Evolutionary conservation across 1,140 invertebrate genomes (phyloP).

Genomic region (Archivesica marissinica): DNA sequence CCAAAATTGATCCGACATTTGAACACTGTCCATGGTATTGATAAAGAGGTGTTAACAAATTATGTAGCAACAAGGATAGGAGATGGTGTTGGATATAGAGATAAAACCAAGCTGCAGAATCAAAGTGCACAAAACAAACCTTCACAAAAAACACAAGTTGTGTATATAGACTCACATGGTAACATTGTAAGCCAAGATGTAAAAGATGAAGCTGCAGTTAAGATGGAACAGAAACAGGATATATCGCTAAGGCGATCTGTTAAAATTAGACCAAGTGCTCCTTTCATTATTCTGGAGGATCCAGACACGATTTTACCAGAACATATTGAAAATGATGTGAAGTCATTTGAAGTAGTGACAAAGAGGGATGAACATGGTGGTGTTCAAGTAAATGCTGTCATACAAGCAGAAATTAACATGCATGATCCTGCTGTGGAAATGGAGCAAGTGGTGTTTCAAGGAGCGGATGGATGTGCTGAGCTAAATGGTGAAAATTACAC

Average conservation of each 20-base stretch:
- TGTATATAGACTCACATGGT: constrained; percentile 43
- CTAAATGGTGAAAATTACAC: constrained; percentile 50
- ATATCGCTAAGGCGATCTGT: not conserved
- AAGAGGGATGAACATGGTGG: constrained; percentile 31
- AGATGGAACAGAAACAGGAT: not conserved
- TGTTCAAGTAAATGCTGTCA: constrained; percentile 33
- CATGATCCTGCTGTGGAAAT: not conserved
- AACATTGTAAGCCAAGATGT: constrained; percentile 30
- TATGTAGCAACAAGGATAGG: constrained; percentile 40
- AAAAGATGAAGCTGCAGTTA: not conserved
- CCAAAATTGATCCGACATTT: constrained; percentile 44
- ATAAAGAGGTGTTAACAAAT: constrained; percentile 27
- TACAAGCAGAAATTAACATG: not conserved
- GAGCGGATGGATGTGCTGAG: constrained; percentile 1
- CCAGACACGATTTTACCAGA: not conserved
- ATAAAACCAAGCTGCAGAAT: constrained; percentile 12
- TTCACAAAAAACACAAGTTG: constrained; percentile 23
- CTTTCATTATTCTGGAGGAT: not conserved
- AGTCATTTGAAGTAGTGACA: constrained; percentile 51
- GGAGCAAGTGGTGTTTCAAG: constrained; percentile 2
- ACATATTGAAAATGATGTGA: not conserved
- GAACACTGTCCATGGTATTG: constrained; percentile 44
- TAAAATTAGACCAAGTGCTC: constrained; percentile 12
- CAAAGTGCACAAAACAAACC: not conserved
- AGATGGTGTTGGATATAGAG: constrained; percentile 32